Percentiles rank a stretch among this genome's conserved stretches.
Evolutionary conservation across 2,113 vertebrate genomes (phyloP).

Genomic region (Calonectris borealis): DNA sequence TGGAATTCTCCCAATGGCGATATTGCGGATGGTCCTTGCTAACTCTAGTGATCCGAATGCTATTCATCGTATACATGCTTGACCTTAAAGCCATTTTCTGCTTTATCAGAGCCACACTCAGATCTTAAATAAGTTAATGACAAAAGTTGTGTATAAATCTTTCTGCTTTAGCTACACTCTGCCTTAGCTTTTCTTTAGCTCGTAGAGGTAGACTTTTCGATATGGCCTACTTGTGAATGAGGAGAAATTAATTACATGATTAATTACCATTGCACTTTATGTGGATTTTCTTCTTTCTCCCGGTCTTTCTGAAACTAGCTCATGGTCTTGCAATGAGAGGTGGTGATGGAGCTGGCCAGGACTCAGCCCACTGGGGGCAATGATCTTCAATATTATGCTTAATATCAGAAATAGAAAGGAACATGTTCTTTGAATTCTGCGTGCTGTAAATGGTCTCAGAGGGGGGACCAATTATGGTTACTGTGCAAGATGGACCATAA

Average conservation of each 20-base stretch:
- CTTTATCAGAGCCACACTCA: not conserved
- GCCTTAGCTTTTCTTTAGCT: not conserved
- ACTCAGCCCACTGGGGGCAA: not conserved
- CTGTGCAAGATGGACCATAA: not conserved
- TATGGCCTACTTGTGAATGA: not conserved
- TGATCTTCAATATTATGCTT: not conserved
- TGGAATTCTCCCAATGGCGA: fast-evolving
- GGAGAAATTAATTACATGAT: not conserved
- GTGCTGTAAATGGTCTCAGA: not conserved
- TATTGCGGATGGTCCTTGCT: not conserved
- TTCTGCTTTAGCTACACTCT: not conserved
- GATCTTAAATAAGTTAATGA: not conserved
- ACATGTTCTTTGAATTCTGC: not conserved
- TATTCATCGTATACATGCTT: not conserved
- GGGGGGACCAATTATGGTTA: not conserved
- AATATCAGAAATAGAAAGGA: not conserved
- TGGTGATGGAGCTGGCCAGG: not conserved
- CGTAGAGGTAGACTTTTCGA: not conserved
- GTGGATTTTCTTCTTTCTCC: not conserved
- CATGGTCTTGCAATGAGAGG: not conserved
- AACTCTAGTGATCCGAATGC: fast-evolving
- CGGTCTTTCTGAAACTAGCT: not conserved
- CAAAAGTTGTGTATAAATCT: not conserved
- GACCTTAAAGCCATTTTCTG: not conserved
- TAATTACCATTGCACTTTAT: not conserved